phyloP scores from a whole-genome alignment of 2,113 vertebrate genomes.

The Solea solea region DNA sequence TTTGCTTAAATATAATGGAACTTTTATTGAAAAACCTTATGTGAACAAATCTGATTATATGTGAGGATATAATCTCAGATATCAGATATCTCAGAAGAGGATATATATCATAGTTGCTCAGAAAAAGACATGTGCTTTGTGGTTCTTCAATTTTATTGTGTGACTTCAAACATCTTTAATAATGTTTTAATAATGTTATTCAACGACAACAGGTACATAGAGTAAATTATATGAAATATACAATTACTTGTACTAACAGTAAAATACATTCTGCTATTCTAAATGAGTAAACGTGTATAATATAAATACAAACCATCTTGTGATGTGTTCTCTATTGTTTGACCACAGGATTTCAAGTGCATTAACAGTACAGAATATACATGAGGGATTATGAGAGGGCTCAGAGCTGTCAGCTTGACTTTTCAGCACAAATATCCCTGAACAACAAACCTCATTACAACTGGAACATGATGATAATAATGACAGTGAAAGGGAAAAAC shows the following conservation, averaged over 20 bases:
- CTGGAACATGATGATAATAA: slow-evolving; percentile 12
- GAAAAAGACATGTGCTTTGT: neutral
- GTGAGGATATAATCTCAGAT: no score
- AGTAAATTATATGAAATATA: neutral
- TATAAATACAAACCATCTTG: neutral
- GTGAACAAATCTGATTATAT: no score
- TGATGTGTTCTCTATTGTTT: neutral
- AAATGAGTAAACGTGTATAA: neutral
- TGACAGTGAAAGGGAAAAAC: slow-evolving; percentile 15
- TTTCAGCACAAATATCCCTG: slow-evolving; percentile 1
- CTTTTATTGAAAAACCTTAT: neutral
- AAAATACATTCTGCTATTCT: neutral
- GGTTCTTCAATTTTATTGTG: slow-evolving; percentile 42
- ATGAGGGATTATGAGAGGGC: neutral
- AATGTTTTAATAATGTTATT: neutral
- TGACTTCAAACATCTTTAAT: neutral
- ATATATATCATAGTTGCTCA: no score
- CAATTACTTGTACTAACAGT: neutral
- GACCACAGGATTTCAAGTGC: slow-evolving; percentile 2
- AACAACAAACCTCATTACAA: neutral
- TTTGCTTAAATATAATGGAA: neutral
- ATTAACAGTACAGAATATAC: slow-evolving; percentile 1
- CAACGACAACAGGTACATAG: no score
- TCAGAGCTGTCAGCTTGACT: neutral
- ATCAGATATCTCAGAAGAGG: no score